A percentile compares a stretch with the other conserved stretches of the same genome.
Conservation (phyloP, 2,113 vertebrate species). For the Catharus fuscescens region DNA sequence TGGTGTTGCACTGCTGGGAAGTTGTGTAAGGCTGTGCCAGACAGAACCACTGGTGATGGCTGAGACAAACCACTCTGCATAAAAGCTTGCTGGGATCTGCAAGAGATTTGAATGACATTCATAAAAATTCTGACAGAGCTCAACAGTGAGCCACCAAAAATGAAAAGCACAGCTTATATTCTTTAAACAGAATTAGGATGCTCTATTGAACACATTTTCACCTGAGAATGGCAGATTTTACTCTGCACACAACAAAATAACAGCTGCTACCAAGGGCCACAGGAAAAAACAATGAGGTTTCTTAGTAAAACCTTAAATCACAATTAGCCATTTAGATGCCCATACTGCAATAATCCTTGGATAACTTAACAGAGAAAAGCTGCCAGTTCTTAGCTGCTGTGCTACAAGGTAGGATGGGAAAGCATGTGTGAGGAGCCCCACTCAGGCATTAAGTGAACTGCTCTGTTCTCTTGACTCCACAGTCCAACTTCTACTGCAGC, state of each 20-base stretch:
- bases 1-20: slow-evolving; percentile 92
- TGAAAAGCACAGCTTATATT: not conserved
- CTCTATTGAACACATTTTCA: not conserved
- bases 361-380: not conserved
- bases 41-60: slow-evolving; percentile 92
- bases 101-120: not conserved
- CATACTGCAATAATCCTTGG: not conserved
- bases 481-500: not conserved
- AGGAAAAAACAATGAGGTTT: not conserved
- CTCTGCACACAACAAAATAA: not conserved
- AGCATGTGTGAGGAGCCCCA: not conserved
- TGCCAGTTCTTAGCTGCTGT: not conserved
- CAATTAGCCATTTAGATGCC: not conserved
- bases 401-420: not conserved
- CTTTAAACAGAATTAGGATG: not conserved
- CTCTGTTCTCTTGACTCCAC: not conserved
- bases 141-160: not conserved
- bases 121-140: not conserved
- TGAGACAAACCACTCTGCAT: slow-evolving; percentile 96
- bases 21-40: slow-evolving; percentile 92
- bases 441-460: not conserved
- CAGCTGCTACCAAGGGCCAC: not conserved
- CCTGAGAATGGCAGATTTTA: not conserved
- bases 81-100: slow-evolving; percentile 95
- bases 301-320: not conserved